Evolutionary conservation across 64 coral and sea anemone genomes (phyloP).

Genomic region (Stylophora pistillata): DNA sequence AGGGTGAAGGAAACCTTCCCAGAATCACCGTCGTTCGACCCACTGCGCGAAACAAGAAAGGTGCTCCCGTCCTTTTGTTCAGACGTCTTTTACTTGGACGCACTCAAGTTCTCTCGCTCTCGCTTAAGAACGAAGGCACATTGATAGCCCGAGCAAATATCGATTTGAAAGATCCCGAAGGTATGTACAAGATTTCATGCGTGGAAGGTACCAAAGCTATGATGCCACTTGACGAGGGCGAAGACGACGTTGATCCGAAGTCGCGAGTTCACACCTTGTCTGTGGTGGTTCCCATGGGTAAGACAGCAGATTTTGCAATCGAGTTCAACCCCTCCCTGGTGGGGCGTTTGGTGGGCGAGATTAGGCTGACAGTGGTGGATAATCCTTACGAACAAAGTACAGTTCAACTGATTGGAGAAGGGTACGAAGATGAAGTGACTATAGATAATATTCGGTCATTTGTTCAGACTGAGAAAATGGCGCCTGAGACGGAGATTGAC

Average conservation of each 20-base stretch:
- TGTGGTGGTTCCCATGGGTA: conserved; percentile 75
- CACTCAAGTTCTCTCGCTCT: conserved; percentile 71
- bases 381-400: conserved; percentile 90
- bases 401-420: conserved; percentile 87
- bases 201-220: conserved; percentile 56
- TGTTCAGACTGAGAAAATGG: conserved; percentile 31
- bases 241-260: conserved; percentile 21
- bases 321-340: conserved; percentile 76
- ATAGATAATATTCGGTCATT: conserved; percentile 90
- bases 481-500: conserved; percentile 56
- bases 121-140: conserved; percentile 87
- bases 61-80: conserved; percentile 84
- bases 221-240: conserved; percentile 55
- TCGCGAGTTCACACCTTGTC: conserved; percentile 47
- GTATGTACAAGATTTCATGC: conserved; percentile 72
- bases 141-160: conserved; percentile 82
- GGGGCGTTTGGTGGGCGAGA: conserved; percentile 61
- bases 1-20: conserved; percentile 93
- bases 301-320: conserved; percentile 82
- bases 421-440: conserved; percentile 95
- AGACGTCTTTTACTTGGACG: conserved; percentile 77
- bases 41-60: conserved; percentile 87
- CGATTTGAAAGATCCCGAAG: conserved; percentile 75
- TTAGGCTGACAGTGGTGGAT: conserved; percentile 85
- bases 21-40: conserved; percentile 80